Conservation (phyloP, 2,888 invertebrate species). For the Helobdella robusta region DNA sequence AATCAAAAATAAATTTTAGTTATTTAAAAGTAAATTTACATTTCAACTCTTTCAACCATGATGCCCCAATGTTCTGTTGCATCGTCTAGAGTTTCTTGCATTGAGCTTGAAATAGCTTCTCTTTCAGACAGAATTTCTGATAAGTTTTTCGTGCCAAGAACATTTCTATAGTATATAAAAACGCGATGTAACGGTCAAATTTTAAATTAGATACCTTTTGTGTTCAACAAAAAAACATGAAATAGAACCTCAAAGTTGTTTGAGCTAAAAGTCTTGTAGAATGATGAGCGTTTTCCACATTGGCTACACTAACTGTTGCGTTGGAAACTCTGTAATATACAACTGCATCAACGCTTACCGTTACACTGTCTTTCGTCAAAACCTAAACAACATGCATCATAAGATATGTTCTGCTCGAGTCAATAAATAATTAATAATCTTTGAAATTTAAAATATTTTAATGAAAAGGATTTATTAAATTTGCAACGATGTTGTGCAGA, state of each 20-base stretch:
- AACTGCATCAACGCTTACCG: conserved; percentile 86
- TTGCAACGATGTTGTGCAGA: too few species aligned
- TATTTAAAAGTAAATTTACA: conserved; percentile 21
- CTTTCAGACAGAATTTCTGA: conserved; percentile 93
- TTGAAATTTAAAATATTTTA: too few species aligned
- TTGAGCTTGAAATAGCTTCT: conserved; percentile 80
- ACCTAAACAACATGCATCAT: too few species aligned
- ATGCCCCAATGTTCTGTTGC: conserved; percentile 31
- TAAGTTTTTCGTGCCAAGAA: conserved; percentile 87
- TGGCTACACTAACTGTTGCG: conserved; percentile 90
- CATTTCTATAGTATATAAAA: conserved; percentile 56
- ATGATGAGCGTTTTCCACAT: conserved; percentile 91
- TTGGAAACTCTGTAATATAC: conserved; percentile 65
- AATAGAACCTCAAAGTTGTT: conserved; percentile 44
- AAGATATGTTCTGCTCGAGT: too few species aligned
- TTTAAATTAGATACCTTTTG: background rate
- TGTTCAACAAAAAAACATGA: background rate
- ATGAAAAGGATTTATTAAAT: too few species aligned
- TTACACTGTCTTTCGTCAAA: conserved; percentile 70
- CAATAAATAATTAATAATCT: too few species aligned
- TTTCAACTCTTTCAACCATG: conserved; percentile 31
- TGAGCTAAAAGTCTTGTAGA: conserved; percentile 72
- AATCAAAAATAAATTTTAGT: too few species aligned
- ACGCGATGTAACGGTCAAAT: background rate
- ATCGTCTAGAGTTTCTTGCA: conserved; percentile 52